Conservation (phyloP, 2,888 invertebrate species). For the Nezara viridula region DNA sequence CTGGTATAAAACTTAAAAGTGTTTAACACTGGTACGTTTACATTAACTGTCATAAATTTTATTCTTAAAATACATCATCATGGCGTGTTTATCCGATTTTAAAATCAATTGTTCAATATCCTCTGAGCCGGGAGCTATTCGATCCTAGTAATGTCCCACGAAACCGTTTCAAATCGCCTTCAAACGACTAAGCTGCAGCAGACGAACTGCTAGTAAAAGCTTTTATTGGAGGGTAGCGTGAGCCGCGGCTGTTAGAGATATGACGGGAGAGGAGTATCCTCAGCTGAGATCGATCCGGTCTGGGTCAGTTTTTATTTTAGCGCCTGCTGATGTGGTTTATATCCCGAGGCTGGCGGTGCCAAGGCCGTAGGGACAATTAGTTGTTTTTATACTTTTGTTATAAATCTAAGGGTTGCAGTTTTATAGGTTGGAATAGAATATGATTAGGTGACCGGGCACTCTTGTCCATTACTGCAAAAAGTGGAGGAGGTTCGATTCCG, state of each 20-base stretch:
- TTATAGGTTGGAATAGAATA: not conserved
- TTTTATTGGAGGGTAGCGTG: slow-evolving; percentile 23
- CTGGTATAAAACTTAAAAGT: too few species aligned
- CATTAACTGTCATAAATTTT: too few species aligned
- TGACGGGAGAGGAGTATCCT: slow-evolving; percentile 15
- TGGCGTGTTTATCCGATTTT: not conserved
- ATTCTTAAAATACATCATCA: too few species aligned
- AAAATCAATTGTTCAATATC: not conserved
- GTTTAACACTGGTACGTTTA: too few species aligned
- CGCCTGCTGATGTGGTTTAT: not conserved
- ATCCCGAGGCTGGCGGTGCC: not conserved
- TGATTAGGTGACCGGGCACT: not conserved
- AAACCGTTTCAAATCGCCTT: not conserved
- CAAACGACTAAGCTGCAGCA: not conserved
- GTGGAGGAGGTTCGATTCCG: too few species aligned
- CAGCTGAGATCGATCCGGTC: not conserved
- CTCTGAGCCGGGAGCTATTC: not conserved
- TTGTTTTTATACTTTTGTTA: not conserved
- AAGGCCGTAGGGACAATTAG: not conserved
- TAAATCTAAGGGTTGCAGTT: not conserved
- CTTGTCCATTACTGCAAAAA: not conserved
- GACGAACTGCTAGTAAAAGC: not conserved
- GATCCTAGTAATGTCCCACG: not conserved
- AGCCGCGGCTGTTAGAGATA: not conserved
- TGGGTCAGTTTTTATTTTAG: slow-evolving; percentile 34